Percentiles rank a stretch among this genome's conserved stretches.
Evolutionary conservation across 2,113 vertebrate species (phyloP).

Genomic region (Redunca redunca): DNA sequence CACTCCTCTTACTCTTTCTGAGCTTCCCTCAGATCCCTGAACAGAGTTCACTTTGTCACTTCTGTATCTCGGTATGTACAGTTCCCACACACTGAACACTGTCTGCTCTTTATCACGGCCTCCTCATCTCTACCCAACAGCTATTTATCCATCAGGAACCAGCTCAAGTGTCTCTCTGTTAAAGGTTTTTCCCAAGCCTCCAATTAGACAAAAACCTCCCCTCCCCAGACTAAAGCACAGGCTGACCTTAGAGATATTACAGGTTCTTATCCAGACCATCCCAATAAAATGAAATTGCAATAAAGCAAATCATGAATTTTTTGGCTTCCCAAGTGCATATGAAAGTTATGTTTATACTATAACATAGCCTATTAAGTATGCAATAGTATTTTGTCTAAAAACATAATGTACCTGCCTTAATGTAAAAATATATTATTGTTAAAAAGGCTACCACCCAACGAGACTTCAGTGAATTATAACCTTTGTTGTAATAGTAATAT

Average conservation of each 20-base stretch:
- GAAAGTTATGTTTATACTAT: background rate
- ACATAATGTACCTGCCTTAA: background rate
- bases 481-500: background rate
- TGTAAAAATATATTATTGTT: background rate
- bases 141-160: background rate
- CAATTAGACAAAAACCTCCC: background rate
- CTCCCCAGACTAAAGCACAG: accelerated
- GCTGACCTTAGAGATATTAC: background rate
- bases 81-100: background rate
- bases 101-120: no score
- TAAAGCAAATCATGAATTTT: background rate
- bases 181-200: background rate
- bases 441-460: background rate
- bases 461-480: background rate
- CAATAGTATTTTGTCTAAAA: background rate
- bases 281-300: background rate
- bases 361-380: background rate
- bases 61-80: accelerated
- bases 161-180: background rate
- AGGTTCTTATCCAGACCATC: background rate
- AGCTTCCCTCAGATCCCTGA: background rate
- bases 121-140: background rate
- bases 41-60: background rate
- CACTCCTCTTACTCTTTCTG: background rate
- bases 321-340: background rate